Evolutionary conservation across 2,113 vertebrate species (phyloP), one percentile per base, ranked within the genome.

Genomic region (Bufo bufo): DNA sequence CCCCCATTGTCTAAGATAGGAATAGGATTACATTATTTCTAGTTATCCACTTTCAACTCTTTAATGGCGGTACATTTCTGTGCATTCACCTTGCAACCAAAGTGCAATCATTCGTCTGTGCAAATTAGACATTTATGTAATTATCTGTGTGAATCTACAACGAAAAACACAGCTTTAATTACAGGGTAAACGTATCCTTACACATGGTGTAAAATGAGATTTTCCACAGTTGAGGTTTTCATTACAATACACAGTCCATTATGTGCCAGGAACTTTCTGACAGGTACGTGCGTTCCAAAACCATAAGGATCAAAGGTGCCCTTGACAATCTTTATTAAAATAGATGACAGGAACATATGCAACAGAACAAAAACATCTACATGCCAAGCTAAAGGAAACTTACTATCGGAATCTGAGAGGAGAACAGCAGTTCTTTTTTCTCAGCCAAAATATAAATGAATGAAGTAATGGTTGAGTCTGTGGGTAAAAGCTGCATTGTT

Each of bases 401-500:
- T 61, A 85, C 58, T 89, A 89, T 78, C 87, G 86, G 79, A 23
- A 63, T 66, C 86, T 78, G 20, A 90, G 71, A 85, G 87, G 63
- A 88, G 10, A 85, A 47, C 69, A 79, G 81, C 17, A 84, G 47
- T 4, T 20, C 49, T 88, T 16, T 59, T 90, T 77, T 90, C 23
- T 69, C 75, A 87, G 88, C 61, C 82, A 75, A 75, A 84, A 82
- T 75, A 79, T 85, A 89, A 88, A 88, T 49, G 77, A 88, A 89
- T 75, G 56, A 87, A 54, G 72, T 85, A 88, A 88, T 87, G 83
- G 79, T 84, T 89, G 80, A 87, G 45, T 82, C 23, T 69, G 66
- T 61, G 84, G 77, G 85, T 89, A 49, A 91, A 90, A 85, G 69
- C 45, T 47, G 85, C 85, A 86, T 82, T 91, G 84, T 89, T 85